Evolutionary conservation across 1,140 invertebrate genomes (phyloP), one percentile per base, ranked within the genome.

Genomic region (Lordiphosa clarofinis): DNA sequence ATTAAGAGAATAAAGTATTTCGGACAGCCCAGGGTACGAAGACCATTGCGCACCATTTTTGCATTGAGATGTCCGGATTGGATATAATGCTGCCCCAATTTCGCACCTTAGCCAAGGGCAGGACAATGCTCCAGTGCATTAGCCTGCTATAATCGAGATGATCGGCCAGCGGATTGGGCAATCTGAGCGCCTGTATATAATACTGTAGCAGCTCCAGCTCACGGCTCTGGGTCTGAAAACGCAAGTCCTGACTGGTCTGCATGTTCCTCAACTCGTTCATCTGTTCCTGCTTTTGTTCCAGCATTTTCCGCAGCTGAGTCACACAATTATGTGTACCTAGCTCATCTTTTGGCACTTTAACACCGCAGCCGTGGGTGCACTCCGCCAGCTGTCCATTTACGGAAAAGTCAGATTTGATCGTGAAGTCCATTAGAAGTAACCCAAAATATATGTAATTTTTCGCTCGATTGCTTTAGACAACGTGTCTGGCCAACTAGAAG

Each of bases 51-150:
- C 13, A 82, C 58, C 31, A 57, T 59, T 13, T 24, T 11, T 68
- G 67, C 68, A 84, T 60, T 3, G 60, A 28, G 0, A 11, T 44
- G 37, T 82, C 67, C 15, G 78, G 78, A 0, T 73, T 76, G 5
- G 78, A 84, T 46, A 82, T 65, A 2, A 82, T 42, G 10, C 73
- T 76, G 52, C 76, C 78, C 76, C 76, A 82, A 2, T 28, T 70
- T 3, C 38, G 64, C 0, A 84, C 58, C 6, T 11, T 38, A 33
- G 44, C 68, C 19, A 65, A 11, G 0, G 60, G 56, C 12, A 84
- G 55, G 0, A 13, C 39, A 10, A 38, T 43, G 8, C 76, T 55
- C 76, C 76, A 82, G 33, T 75, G 54, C 68, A 73, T 78, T 12
- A 82, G 43, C 0, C 63, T 55, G 31, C 48, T 73, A 19, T 64